Evolutionary conservation across 2,888 invertebrate species (phyloP).

Genomic region (Apodemia zela): DNA sequence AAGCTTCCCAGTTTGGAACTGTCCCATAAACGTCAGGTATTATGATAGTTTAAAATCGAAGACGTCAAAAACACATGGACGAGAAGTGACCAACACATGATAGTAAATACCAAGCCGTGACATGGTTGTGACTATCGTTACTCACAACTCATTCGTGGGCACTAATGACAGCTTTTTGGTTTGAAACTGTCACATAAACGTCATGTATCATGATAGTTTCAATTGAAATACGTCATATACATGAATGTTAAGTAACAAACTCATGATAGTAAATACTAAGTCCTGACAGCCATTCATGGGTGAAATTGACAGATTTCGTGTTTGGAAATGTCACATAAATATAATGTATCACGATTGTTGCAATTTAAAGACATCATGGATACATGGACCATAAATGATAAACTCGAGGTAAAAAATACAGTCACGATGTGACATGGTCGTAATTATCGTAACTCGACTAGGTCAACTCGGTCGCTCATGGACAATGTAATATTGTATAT

Average conservation of each 20-base stretch:
- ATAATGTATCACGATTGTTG: not conserved
- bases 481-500: no score
- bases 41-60: not conserved
- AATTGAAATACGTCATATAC: not conserved
- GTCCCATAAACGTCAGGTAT: not conserved
- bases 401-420: not conserved
- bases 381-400: not conserved
- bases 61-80: no score
- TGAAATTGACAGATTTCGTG: not conserved
- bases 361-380: not conserved
- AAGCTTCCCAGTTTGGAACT: not conserved
- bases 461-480: no score
- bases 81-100: no score
- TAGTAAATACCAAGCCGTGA: no score
- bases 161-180: no score
- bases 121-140: no score
- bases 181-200: no score
- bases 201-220: no score
- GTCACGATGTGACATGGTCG: no score
- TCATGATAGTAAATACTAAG: conserved; percentile 3
- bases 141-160: no score
- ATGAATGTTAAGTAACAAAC: not conserved
- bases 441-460: not conserved
- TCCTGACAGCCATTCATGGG: not conserved
- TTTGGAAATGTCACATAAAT: not conserved